Percentiles rank a stretch among this genome's conserved stretches.
phyloP scores from a whole-genome alignment of 2,113 vertebrate species.

The Hoplias malabaricus region DNA sequence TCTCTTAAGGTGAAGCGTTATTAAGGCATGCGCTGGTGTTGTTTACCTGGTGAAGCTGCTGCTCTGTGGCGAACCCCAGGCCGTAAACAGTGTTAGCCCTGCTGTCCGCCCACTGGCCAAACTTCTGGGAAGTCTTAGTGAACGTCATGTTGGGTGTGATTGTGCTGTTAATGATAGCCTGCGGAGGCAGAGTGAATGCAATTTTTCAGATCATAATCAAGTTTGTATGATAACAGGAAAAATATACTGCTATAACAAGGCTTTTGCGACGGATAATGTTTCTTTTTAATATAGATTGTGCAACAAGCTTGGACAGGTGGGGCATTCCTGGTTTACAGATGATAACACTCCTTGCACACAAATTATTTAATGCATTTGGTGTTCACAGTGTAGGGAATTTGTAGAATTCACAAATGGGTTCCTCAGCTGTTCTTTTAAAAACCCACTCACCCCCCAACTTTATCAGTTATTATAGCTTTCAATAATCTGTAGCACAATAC shows the following conservation, averaged over 20 bases:
- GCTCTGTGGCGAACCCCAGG: conserved; percentile 91
- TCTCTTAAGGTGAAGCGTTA: not conserved
- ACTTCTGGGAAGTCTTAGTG: conserved; percentile 97
- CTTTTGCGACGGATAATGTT: not conserved
- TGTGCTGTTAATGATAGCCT: conserved; percentile 98
- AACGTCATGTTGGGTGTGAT: conserved; percentile 97
- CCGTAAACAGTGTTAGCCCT: conserved; percentile 95
- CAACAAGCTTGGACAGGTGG: not conserved
- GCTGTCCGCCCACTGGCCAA: conserved; percentile 98
- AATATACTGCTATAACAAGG: not conserved
- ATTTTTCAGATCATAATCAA: not conserved
- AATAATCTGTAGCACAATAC: too few species aligned
- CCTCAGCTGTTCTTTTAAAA: too few species aligned
- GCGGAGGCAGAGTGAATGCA: conserved; percentile 31
- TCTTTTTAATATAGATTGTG: not conserved
- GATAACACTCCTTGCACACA: not conserved
- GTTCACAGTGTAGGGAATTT: too few species aligned
- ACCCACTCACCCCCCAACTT: too few species aligned
- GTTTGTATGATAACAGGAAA: not conserved
- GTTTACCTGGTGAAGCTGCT: conserved; percentile 89
- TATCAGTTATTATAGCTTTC: too few species aligned
- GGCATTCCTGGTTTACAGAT: not conserved
- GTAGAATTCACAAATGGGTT: too few species aligned
- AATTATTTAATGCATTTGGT: too few species aligned
- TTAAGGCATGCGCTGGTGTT: not conserved